These are phyloP conservation scores for Rhimphoctona megacephalus DNA, from an alignment of 2,888 invertebrate species.

Conservation along the genomic window DNA sequence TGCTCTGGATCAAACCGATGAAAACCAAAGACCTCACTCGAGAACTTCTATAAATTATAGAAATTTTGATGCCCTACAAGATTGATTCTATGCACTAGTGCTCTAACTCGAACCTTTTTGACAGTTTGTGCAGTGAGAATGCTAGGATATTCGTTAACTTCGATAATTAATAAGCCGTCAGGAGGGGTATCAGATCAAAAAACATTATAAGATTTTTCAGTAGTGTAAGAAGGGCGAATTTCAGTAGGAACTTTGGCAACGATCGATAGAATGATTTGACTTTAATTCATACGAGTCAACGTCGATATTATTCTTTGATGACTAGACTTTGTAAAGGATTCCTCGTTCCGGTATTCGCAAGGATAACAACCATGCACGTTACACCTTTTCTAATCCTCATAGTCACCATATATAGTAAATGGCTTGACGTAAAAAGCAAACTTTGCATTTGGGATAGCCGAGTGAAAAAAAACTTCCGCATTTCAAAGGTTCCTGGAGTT, in stretches of 20 bases:
- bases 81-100: no score
- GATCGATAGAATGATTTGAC: neutral
- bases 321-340: neutral
- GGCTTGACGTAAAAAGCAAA: neutral
- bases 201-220: no score
- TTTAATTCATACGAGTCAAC: neutral
- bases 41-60: no score
- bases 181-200: no score
- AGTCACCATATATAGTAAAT: neutral
- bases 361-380: neutral
- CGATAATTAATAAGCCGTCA: no score
- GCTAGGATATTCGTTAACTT: neutral
- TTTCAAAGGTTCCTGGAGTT: slow-evolving; percentile 71
- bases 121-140: neutral
- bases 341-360: neutral
- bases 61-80: no score
- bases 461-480: slow-evolving; percentile 71
- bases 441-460: neutral
- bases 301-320: neutral
- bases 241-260: neutral
- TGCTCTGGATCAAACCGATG: neutral
- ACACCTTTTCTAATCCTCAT: neutral
- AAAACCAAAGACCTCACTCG: neutral
- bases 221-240: neutral
- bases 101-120: neutral